These are phyloP conservation scores for Sphaeramia orbicularis DNA, from an alignment of 2,797 vertebrate genomes.

Conservation along the genomic window DNA sequence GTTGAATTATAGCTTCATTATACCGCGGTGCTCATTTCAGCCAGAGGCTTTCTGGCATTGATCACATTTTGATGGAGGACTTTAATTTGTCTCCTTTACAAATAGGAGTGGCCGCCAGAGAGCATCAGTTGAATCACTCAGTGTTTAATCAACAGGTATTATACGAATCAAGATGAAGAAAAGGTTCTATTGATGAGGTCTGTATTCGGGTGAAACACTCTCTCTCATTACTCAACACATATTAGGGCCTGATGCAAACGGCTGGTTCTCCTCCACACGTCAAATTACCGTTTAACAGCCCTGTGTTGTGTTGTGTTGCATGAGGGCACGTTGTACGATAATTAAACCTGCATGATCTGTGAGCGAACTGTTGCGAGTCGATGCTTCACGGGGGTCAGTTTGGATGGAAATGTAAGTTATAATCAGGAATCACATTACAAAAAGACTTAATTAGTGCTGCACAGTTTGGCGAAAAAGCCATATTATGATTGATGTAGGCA, in stretches of 20 bases:
- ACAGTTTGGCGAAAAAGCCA: too few species aligned
- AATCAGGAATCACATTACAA: too few species aligned
- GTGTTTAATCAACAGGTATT: constrained; percentile 80
- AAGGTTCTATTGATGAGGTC: constrained; percentile 55
- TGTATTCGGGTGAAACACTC: constrained; percentile 30
- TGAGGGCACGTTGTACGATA: constrained; percentile 17
- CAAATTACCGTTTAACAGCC: constrained; percentile 42
- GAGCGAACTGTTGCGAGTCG: constrained; percentile 5
- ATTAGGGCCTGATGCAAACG: constrained; percentile 39
- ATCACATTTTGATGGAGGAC: constrained; percentile 79
- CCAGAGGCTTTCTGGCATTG: constrained; percentile 75
- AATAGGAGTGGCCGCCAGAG: constrained; percentile 74
- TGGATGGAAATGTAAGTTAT: too few species aligned
- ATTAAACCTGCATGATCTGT: constrained; percentile 2
- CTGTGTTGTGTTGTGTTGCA: constrained; percentile 2
- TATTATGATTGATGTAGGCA: too few species aligned
- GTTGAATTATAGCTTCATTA: constrained; percentile 81
- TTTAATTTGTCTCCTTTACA: constrained; percentile 83
- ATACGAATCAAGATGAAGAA: constrained; percentile 63
- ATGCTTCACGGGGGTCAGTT: too few species aligned
- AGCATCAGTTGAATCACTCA: constrained; percentile 67
- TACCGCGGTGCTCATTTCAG: constrained; percentile 60
- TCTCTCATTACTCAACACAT: constrained; percentile 56
- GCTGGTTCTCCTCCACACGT: constrained; percentile 16
- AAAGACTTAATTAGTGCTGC: too few species aligned